A percentile compares a stretch with the other conserved stretches of the same genome.
phyloP scores from a whole-genome alignment of 2,888 invertebrate species.

The Matsumyia berberina region DNA sequence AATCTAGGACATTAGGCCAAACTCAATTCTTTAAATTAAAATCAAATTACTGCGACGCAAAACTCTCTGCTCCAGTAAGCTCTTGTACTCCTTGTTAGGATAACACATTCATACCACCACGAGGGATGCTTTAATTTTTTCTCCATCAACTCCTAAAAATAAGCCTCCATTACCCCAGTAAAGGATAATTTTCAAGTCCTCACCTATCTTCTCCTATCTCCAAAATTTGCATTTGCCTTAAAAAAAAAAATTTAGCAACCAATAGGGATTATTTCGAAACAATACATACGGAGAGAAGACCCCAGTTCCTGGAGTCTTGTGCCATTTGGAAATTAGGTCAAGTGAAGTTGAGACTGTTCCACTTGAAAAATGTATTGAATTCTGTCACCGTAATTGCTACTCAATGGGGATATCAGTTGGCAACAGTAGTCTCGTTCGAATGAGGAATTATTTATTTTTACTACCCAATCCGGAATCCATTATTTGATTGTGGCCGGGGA shows the following conservation, averaged over 20 bases:
- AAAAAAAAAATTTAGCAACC: not conserved
- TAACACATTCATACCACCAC: not conserved
- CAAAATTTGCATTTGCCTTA: not conserved
- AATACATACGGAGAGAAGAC: not conserved
- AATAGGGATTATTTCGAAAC: not conserved
- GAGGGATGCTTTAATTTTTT: not conserved
- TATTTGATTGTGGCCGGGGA: not conserved
- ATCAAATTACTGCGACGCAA: too few species aligned
- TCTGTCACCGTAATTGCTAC: slow-evolving; percentile 45
- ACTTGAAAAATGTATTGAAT: slow-evolving; percentile 32
- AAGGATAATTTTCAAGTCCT: not conserved
- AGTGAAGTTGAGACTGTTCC: not conserved
- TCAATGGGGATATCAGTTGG: slow-evolving; percentile 43
- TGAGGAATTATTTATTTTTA: slow-evolving; percentile 18
- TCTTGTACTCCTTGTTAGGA: not conserved
- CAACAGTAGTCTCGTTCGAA: slow-evolving; percentile 8
- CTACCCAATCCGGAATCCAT: not conserved
- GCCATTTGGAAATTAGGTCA: not conserved
- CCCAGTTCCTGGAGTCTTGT: not conserved
- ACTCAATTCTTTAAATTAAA: too few species aligned
- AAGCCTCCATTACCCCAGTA: not conserved
- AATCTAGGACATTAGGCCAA: too few species aligned
- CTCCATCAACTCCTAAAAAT: not conserved
- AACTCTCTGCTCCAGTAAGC: too few species aligned
- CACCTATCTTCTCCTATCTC: not conserved